Evolutionary conservation across 2,113 vertebrate genomes (phyloP).

Genomic region (Archilochus colubris): DNA sequence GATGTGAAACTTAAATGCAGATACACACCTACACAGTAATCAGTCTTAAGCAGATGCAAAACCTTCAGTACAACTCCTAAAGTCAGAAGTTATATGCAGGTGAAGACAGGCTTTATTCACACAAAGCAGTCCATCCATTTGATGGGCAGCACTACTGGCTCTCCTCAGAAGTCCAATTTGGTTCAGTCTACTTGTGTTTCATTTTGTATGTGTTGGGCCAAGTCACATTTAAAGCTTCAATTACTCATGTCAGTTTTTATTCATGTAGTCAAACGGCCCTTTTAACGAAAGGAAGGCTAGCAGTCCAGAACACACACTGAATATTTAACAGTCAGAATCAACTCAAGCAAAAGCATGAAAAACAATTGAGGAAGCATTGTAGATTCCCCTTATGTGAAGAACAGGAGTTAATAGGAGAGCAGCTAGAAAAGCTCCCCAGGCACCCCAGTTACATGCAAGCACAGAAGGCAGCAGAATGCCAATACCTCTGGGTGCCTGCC

Average conservation of each 20-base stretch:
- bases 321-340: neutral
- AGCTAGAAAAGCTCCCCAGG: neutral
- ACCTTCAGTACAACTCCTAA: neutral
- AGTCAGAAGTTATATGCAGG: neutral
- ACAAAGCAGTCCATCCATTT: neutral
- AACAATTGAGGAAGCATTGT: neutral
- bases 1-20: neutral
- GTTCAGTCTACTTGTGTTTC: neutral
- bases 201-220: neutral
- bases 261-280: neutral
- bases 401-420: neutral
- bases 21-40: neutral
- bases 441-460: accelerated
- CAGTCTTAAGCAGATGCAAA: neutral
- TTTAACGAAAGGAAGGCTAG: neutral
- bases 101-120: neutral
- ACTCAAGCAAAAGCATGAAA: neutral
- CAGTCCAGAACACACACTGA: neutral
- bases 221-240: neutral
- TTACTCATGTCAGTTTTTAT: neutral
- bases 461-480: neutral
- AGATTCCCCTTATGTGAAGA: neutral
- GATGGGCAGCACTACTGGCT: neutral
- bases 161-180: neutral
- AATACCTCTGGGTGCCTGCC: accelerated